A percentile compares a stretch with the other conserved stretches of the same genome.
These are phyloP conservation scores for Homalodisca vitripennis DNA, from an alignment of 1,140 invertebrate species.

Conservation along the genomic window DNA sequence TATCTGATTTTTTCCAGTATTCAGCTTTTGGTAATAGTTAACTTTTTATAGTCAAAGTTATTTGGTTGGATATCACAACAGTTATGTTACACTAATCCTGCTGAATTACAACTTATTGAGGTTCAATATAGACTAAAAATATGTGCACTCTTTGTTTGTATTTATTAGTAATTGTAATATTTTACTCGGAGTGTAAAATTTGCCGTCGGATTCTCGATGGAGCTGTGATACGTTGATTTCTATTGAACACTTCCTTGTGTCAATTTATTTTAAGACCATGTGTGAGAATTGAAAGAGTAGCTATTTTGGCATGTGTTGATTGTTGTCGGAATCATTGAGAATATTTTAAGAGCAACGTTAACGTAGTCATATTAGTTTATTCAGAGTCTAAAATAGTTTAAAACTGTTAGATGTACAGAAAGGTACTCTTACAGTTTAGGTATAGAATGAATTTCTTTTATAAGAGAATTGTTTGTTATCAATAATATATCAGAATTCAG, in stretches of 20 bases:
- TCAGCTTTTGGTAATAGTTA: no score
- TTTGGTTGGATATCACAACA: no score
- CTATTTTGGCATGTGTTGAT: slow-evolving; percentile 1
- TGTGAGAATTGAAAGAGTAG: neutral
- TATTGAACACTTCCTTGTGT: neutral
- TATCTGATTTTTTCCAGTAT: no score
- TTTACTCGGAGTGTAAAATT: neutral
- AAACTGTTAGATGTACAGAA: slow-evolving; percentile 4
- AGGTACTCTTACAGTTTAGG: slow-evolving; percentile 4
- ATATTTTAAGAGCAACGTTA: slow-evolving; percentile 18
- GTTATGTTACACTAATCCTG: no score
- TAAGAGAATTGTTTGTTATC: neutral
- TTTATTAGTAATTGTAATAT: neutral
- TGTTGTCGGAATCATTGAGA: slow-evolving; percentile 18
- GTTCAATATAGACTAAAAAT: neutral
- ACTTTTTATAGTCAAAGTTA: no score
- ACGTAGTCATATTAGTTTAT: slow-evolving; percentile 24
- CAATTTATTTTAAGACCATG: neutral
- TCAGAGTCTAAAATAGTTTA: slow-evolving; percentile 20
- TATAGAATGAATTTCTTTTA: no score
- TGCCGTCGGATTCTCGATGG: neutral
- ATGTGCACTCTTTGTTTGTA: slow-evolving; percentile 12
- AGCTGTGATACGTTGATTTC: slow-evolving; percentile 23
- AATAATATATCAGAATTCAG: neutral
- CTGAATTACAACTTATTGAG: no score